Base-by-base conservation (phyloP, 23 tunicate genomes). In the Pegea sp. region DNA sequence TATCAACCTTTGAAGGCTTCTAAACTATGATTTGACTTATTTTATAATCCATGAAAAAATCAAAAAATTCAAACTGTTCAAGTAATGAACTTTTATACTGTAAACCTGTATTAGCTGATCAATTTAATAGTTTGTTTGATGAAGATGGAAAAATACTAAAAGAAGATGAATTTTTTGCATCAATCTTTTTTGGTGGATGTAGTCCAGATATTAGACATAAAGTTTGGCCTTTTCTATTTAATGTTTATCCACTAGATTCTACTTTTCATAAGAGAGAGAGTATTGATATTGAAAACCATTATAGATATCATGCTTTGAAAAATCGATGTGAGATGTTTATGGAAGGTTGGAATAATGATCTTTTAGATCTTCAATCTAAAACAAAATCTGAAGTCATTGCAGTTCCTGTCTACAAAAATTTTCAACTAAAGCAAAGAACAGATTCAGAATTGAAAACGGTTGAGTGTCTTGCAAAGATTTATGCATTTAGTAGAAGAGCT, bases 151-250 rank as follows among this genome's bases (percentile, higher is more conserved):
- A n/a, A n/a, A n/a, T n/a, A n/a, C n/a, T n/a, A n/a, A n/a, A n/a
- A n/a, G n/a, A n/a, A n/a, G n/a, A n/a, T n/a, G n/a, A n/a, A n/a
- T n/a, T n/a, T n/a, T n/a, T n/a, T n/a, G n/a, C n/a, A n/a, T n/a
- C n/a, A n/a, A n/a, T n/a, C n/a, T n/a, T n/a, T n/a, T n/a, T n/a
- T n/a, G n/a, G n/a, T n/a, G 84, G 84, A 16, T 65, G 72, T 30
- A 26, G 11, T 34, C 33, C 38, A 28, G 34, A 33, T 30, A 43
- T 66, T 28, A 58, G 84, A 1, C 29, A 29, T 19, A 52, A 59
- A 29, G 62, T 74, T 1, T 74, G 84, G 84, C 6, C 56, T 1
- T 74, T 65, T 52, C 6, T 74, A 1, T 74, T 74, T 59, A 64
- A 59, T 6, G 49, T 74, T 53, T 65, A 74, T 65, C 67, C 72